These are phyloP conservation scores for Drosophila paramelanica DNA, from an alignment of 2,888 invertebrate genomes.

Conservation along the genomic window DNA sequence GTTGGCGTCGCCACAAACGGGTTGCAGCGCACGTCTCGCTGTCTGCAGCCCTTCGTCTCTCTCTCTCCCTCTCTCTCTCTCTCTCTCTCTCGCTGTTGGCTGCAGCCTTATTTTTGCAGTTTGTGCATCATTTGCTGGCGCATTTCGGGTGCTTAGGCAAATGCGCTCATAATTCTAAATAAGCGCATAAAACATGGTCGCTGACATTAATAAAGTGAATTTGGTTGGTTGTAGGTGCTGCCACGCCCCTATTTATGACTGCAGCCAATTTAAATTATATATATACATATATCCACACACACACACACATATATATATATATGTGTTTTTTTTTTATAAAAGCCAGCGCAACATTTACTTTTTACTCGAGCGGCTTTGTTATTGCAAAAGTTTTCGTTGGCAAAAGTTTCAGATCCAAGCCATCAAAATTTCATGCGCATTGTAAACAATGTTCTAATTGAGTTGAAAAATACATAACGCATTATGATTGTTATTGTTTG, in stretches of 20 bases:
- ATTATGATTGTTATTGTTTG: slow-evolving; percentile 75
- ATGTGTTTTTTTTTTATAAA: background rate
- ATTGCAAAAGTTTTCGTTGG: slow-evolving; percentile 53
- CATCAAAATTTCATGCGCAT: slow-evolving; percentile 69
- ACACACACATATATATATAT: slow-evolving; percentile 3
- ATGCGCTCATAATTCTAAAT: slow-evolving; percentile 72
- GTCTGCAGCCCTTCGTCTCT: no score
- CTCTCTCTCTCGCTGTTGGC: background rate
- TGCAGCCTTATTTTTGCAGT: slow-evolving; percentile 50
- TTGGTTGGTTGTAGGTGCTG: slow-evolving; percentile 15
- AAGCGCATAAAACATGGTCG: slow-evolving; percentile 57
- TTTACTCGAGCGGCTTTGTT: slow-evolving; percentile 49
- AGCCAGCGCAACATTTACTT: slow-evolving; percentile 48
- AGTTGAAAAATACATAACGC: slow-evolving; percentile 79
- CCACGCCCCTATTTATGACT: slow-evolving; percentile 26
- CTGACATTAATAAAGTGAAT: slow-evolving; percentile 48
- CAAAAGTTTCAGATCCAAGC: slow-evolving; percentile 47
- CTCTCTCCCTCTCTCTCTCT: no score
- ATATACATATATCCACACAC: background rate
- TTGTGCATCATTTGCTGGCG: slow-evolving; percentile 55
- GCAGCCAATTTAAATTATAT: slow-evolving; percentile 34
- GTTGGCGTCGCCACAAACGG: slow-evolving; percentile 62
- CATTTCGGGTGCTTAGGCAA: slow-evolving; percentile 55
- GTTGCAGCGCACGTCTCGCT: slow-evolving; percentile 30
- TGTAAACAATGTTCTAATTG: slow-evolving; percentile 79